phyloP scores from a whole-genome alignment of 2,888 invertebrate species.

The Sussaba pulchella region DNA sequence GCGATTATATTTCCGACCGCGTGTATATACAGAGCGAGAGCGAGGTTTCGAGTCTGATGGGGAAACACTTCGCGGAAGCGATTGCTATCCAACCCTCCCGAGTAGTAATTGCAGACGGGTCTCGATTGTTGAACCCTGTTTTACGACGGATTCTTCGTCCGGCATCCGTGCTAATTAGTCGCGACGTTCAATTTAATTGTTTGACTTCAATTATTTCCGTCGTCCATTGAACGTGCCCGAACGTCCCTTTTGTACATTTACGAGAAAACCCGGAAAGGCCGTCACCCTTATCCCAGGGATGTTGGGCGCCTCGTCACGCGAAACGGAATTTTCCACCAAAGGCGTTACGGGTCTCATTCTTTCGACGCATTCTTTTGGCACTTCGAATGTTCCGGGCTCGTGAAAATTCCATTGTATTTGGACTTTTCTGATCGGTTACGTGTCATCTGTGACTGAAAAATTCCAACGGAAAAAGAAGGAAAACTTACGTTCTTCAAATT shows the following conservation, averaged over 20 bases:
- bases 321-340: constrained; percentile 59
- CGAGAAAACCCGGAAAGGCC: constrained; percentile 32
- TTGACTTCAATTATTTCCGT: constrained; percentile 65
- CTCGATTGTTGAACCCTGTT: constrained; percentile 13
- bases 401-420: constrained; percentile 47
- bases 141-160: constrained; percentile 53
- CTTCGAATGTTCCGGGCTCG: constrained; percentile 28
- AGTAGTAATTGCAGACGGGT: background rate
- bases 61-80: constrained; percentile 19
- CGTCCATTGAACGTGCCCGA: constrained; percentile 50
- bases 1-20: background rate
- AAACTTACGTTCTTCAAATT: too few species aligned
- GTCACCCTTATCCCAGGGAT: constrained; percentile 38
- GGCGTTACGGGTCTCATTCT: constrained; percentile 60
- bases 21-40: background rate
- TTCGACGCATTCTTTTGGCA: constrained; percentile 35
- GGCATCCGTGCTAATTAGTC: constrained; percentile 57
- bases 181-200: constrained; percentile 63
- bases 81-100: constrained; percentile 2
- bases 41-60: background rate
- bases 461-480: constrained; percentile 38
- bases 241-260: constrained; percentile 20
- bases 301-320: constrained; percentile 55
- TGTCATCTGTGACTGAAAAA: constrained; percentile 25
- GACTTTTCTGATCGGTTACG: constrained; percentile 17